phyloP scores from a whole-genome alignment of 2,797 vertebrate genomes.

The Miichthys miiuy region DNA sequence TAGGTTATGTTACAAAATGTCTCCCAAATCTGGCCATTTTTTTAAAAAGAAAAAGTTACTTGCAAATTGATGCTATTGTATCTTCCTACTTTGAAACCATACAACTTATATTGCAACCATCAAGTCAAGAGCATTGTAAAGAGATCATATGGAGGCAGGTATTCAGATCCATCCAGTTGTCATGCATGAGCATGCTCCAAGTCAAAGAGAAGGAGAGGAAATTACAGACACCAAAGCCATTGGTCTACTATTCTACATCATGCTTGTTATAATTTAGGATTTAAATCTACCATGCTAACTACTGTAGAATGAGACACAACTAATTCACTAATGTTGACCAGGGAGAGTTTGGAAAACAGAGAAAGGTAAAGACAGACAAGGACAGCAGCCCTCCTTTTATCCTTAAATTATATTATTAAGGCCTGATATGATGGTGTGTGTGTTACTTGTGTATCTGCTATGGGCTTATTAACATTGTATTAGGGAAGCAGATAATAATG shows the following conservation, averaged over 20 bases:
- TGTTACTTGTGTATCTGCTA: slow-evolving; percentile 50
- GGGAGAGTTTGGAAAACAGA: slow-evolving; percentile 77
- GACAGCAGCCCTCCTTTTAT: slow-evolving; percentile 76
- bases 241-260: slow-evolving; percentile 71
- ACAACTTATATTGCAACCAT: slow-evolving; percentile 85
- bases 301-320: slow-evolving; percentile 61
- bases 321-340: slow-evolving; percentile 72
- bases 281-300: slow-evolving; percentile 86
- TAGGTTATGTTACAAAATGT: slow-evolving; percentile 69
- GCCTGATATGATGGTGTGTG: slow-evolving; percentile 55
- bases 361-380: slow-evolving; percentile 73
- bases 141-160: slow-evolving; percentile 73
- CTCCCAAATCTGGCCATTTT: slow-evolving; percentile 79
- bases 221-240: slow-evolving; percentile 81
- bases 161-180: slow-evolving; percentile 80
- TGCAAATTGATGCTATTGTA: slow-evolving; percentile 64
- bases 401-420: slow-evolving; percentile 40
- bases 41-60: slow-evolving; percentile 42
- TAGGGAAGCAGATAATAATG: slow-evolving; percentile 69
- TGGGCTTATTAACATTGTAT: slow-evolving; percentile 48
- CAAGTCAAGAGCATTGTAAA: slow-evolving; percentile 78
- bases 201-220: slow-evolving; percentile 85
- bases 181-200: slow-evolving; percentile 89
- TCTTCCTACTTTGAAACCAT: slow-evolving; percentile 80
- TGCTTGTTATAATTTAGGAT: slow-evolving; percentile 74